phyloP scores from a whole-genome alignment of 2,888 invertebrate species.

The Apantesis nais region DNA sequence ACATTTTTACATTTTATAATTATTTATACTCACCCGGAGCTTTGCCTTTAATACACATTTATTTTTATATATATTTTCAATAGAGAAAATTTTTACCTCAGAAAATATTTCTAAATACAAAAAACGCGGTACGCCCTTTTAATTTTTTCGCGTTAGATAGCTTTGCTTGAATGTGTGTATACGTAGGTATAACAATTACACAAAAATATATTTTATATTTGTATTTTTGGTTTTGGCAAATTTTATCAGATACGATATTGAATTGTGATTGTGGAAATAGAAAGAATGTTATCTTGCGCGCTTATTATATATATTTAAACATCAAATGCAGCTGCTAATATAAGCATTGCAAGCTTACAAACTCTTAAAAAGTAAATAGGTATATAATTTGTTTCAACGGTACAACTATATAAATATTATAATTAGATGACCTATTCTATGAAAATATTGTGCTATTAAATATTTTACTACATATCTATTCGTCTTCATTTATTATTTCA shows the following conservation, averaged over 20 bases:
- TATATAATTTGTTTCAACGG: neutral
- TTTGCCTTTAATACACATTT: slow-evolving; percentile 52
- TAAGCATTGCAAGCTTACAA: neutral
- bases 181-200: neutral
- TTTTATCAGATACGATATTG: neutral
- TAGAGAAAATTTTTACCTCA: slow-evolving; percentile 12
- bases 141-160: neutral
- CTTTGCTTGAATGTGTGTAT: too few species aligned
- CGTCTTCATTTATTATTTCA: too few species aligned
- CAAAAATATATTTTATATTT: neutral
- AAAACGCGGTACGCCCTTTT: neutral
- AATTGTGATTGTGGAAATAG: neutral
- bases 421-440: neutral
- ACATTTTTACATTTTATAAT: slow-evolving; percentile 43
- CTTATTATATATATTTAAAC: neutral
- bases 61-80: slow-evolving; percentile 27
- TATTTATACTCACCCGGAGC: slow-evolving; percentile 51
- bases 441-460: neutral
- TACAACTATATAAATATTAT: neutral
- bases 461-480: too few species aligned
- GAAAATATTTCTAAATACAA: neutral
- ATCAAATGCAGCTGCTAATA: slow-evolving; percentile 3
- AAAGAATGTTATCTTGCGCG: neutral
- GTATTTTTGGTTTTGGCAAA: neutral
- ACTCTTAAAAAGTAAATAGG: neutral